phyloP scores from a whole-genome alignment of 2,797 vertebrate species.

The Naso thynnoides region DNA sequence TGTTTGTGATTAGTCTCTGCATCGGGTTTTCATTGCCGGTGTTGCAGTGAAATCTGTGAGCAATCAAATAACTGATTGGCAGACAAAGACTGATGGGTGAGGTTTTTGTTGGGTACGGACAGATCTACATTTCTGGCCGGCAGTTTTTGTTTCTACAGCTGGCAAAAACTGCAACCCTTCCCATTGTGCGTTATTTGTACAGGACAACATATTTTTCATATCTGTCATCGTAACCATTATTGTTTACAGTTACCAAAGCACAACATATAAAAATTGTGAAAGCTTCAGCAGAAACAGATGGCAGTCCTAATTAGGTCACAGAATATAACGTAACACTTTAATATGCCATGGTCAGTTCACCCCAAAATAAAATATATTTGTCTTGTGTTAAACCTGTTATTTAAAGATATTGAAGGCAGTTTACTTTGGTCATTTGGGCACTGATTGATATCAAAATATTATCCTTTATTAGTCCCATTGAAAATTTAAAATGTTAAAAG shows the following conservation, averaged over 20 bases:
- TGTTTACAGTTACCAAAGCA: background rate
- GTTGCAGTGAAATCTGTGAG: background rate
- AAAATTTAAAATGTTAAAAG: too few relatives aligned
- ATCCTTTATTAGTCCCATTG: too few relatives aligned
- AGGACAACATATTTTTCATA: background rate
- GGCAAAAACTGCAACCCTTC: background rate
- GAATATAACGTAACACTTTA: conserved; percentile 1
- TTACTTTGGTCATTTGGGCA: background rate
- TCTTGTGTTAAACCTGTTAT: background rate
- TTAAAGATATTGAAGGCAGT: background rate
- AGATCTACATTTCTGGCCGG: background rate
- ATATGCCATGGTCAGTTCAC: background rate
- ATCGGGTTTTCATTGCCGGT: background rate
- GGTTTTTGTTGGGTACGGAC: background rate
- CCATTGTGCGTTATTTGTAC: background rate
- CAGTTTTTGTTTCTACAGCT: background rate
- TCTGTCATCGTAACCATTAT: background rate
- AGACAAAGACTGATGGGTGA: background rate
- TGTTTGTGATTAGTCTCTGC: background rate
- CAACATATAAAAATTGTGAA: background rate
- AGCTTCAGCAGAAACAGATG: background rate
- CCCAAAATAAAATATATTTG: background rate
- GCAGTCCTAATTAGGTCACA: conserved; percentile 27
- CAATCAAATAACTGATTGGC: background rate
- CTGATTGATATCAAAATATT: too few relatives aligned